Evolutionary conservation across 2,888 invertebrate genomes (phyloP), one percentile per base, ranked within the genome.

Genomic region (Diarsia brunnea): DNA sequence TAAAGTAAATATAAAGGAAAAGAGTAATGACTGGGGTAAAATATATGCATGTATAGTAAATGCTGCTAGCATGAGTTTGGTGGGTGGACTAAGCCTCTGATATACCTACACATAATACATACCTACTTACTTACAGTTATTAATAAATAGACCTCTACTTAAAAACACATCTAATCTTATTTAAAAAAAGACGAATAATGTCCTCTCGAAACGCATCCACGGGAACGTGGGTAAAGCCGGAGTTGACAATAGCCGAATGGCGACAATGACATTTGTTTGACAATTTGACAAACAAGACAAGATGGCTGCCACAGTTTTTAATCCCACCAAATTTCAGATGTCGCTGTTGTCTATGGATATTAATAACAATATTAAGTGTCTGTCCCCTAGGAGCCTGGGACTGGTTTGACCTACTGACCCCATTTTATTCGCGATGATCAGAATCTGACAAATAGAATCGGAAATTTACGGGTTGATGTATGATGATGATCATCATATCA

Each of bases 361-460:
- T 64, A n/a, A 43, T 24, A 38, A 14, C 27, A 60, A 16, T 60
- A 3, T 27, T 12, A 60, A 58, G 19, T 16, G 58, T 55, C 4
- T 24, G 14, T 38, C 24, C 55, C 55, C 12, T n/a, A 60, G 10
- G 10, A 8, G 10, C 14, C 51, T n/a, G 43, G 12, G 7, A 27
- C 24, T 16, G 2, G 4, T 47, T 21, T 7, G 43, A 43, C 19
- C 21, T 24, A 24, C 45, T 45, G 16, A 61, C 21, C 31, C 5
- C 49, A 31, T 60, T 58, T 70, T 38, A 70, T 58, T 27, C 19
- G 58, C n/a, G 24, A 71, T 47, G 5, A 55, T 47, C 45, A 76
- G 27, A n/a, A 16, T 64, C 43, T 80, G 81, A 81, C 81, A 78
- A 51, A 81, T 45, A 65, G 14, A 78, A 78, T 81, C 19, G n/a